Evolutionary conservation across 1,140 invertebrate species (phyloP).

Genomic region (Augochlora pura): DNA sequence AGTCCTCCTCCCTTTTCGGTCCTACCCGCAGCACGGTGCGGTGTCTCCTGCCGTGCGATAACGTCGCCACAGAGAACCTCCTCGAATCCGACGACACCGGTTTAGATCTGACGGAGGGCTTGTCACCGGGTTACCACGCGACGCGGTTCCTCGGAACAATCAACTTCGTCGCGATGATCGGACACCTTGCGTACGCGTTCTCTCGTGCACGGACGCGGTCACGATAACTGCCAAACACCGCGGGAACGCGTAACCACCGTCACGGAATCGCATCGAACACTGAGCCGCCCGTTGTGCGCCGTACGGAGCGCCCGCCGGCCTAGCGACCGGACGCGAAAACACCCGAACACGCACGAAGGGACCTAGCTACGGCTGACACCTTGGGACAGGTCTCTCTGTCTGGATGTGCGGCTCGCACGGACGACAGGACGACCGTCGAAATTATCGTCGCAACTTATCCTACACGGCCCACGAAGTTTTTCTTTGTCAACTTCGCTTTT

Average conservation of each 20-base stretch:
- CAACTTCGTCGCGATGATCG: slow-evolving; percentile 26
- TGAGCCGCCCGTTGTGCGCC: slow-evolving; percentile 10
- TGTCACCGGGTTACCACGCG: slow-evolving; percentile 16
- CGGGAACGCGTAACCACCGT: slow-evolving; percentile 4
- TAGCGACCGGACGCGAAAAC: slow-evolving; percentile 22
- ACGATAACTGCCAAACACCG: slow-evolving; percentile 3
- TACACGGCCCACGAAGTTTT: background rate
- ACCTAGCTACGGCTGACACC: slow-evolving; percentile 17
- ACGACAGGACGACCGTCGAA: background rate
- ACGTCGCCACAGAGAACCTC: slow-evolving; percentile 1
- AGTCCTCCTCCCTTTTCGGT: slow-evolving; percentile 1
- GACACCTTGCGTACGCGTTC: slow-evolving; percentile 34
- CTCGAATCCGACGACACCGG: slow-evolving; percentile 8
- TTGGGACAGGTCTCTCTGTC: slow-evolving; percentile 6
- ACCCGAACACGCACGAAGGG: slow-evolving; percentile 33
- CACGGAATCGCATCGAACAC: slow-evolving; percentile 49
- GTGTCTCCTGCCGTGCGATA: no score
- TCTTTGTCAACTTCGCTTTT: background rate
- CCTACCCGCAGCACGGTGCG: slow-evolving; percentile 4
- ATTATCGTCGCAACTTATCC: background rate
- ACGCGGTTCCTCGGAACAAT: background rate
- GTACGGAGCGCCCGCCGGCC: slow-evolving; percentile 37
- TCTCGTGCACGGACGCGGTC: slow-evolving; percentile 30
- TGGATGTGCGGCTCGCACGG: background rate
- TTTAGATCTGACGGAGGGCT: background rate